Evolutionary conservation across 1,140 invertebrate species (phyloP).

Genomic region (Lordiphosa clarofinis): DNA sequence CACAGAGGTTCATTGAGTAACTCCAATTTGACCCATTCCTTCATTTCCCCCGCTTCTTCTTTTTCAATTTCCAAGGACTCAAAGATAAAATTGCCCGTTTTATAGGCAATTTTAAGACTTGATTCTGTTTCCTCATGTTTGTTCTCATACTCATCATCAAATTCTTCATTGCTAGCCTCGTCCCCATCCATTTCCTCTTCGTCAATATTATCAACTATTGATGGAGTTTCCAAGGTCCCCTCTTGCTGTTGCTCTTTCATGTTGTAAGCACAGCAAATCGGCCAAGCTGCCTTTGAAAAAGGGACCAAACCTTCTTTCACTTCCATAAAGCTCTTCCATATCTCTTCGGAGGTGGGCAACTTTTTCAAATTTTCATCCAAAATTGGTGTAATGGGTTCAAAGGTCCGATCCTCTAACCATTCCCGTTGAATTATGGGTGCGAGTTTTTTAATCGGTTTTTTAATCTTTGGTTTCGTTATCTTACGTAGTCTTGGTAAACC

Average conservation of each 20-base stretch:
- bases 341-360: conserved; percentile 23
- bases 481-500: too few relatives aligned
- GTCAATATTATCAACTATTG: too few relatives aligned
- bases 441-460: too few relatives aligned
- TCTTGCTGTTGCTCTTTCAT: not conserved
- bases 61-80: not conserved
- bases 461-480: too few relatives aligned
- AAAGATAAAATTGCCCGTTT: not conserved
- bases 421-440: too few relatives aligned
- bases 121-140: too few relatives aligned
- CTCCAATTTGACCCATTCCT: conserved; percentile 24
- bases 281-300: conserved; percentile 11
- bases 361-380: too few relatives aligned
- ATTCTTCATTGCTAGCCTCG: not conserved
- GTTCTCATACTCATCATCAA: too few relatives aligned
- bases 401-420: not conserved
- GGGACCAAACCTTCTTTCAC: not conserved
- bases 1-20: conserved; percentile 4
- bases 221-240: too few relatives aligned
- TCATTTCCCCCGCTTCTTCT: conserved; percentile 18
- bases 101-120: not conserved
- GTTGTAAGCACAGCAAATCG: not conserved
- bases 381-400: not conserved
- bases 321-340: conserved; percentile 10
- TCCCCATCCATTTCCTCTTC: not conserved